phyloP scores from a whole-genome alignment of 2,113 vertebrate genomes.

The Phaethornis superciliosus region DNA sequence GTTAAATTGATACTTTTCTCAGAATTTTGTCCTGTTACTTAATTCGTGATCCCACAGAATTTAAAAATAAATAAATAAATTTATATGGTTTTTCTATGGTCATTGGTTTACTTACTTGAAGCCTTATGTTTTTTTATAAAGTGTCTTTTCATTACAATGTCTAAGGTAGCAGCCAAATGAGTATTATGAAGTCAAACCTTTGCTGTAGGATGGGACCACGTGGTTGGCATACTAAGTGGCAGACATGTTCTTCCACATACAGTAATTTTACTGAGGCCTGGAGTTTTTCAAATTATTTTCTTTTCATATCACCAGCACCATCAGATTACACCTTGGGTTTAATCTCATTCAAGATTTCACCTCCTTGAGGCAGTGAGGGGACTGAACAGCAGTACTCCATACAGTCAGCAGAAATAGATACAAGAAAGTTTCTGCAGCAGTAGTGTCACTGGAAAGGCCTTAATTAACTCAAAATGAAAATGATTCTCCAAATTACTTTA shows the following conservation, averaged over 20 bases:
- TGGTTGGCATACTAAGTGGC: rapidly evolving
- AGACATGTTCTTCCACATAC: not conserved
- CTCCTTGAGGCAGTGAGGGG: not conserved
- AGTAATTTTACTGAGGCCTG: not conserved
- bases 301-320: not conserved
- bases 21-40: not conserved
- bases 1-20: not conserved
- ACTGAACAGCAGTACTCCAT: not conserved
- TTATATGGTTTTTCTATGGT: not conserved
- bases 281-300: not conserved
- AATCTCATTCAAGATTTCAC: not conserved
- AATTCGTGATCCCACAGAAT: not conserved
- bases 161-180: not conserved
- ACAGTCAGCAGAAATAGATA: not conserved
- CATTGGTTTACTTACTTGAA: not conserved
- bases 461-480: not conserved
- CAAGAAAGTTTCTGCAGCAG: not conserved
- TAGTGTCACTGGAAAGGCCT: not conserved
- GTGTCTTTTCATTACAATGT: not conserved
- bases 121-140: not conserved
- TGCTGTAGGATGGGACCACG: not conserved
- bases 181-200: not conserved
- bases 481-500: not conserved
- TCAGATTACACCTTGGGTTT: not conserved
- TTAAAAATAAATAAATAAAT: not conserved